Base-by-base conservation (phyloP, 2,113 vertebrate genomes). In the Haplotaxodon microlepis region DNA sequence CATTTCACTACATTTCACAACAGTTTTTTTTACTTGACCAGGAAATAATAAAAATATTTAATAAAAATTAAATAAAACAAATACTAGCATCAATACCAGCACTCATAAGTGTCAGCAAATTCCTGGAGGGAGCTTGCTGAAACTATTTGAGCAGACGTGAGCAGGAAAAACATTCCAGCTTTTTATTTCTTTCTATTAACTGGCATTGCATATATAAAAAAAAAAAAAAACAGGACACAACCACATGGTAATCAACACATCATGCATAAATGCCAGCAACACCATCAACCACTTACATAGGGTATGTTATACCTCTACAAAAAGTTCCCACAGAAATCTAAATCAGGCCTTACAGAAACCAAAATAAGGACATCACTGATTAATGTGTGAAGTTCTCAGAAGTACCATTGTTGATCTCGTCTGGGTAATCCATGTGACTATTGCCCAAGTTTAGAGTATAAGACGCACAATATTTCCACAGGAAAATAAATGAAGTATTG, bases 151-250 rank as follows among this genome's bases (percentile, higher is more conserved):
- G 3, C 29, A 11, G 29, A 34, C 1, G 0, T 7, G 57, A 31
- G 14, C 27, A 17, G 14, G 27, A 61, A 61, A 31, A 61, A 61
- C 57, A 31, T 0, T 61, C 2, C 6, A 61, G 14, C 8, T 61
- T 61, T 31, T 31, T 31, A 61, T 61, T 31, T 61, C 1, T 31
- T 61, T 1, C 57, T 31, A 19, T 61, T 61, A 4, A 0, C 29
- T 61, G 29, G 16, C 29, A 34, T 61, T 19, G 5, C 29, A 61
- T 34, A 61, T 10, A 9, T 0, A 9, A 31, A 6, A 31, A 31
- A 42, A 24, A 3, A 19, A 9, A 3, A 19, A 31, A 61, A 31
- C 29, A 19, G 59, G 9, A 11, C 16, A 34, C 29, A 63, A 63
- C 17, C 59, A 63, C 31, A 36, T 63, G 59, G 59, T 12, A 63